Evolutionary conservation across 2,797 vertebrate genomes (phyloP).

Genomic region (Siniperca obscura): DNA sequence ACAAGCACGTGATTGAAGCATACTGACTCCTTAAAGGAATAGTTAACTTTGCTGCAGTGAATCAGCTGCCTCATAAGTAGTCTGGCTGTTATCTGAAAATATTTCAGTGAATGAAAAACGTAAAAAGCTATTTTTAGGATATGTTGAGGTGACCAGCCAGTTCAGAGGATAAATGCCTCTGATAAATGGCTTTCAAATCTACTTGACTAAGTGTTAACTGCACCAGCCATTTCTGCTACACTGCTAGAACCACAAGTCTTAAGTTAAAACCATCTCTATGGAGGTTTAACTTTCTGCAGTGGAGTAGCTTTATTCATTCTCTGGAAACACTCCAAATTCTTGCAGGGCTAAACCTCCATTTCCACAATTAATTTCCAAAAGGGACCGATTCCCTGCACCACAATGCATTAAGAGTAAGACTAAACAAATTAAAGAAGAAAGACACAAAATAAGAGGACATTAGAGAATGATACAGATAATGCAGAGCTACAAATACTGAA

Average conservation of each 20-base stretch:
- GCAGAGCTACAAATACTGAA: constrained; percentile 18
- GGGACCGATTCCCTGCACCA: background rate
- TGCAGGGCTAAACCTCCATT: constrained; percentile 33
- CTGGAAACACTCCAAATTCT: constrained; percentile 34
- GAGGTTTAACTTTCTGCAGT: constrained; percentile 25
- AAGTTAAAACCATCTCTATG: constrained; percentile 9
- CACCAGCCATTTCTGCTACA: background rate
- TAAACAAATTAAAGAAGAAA: constrained; percentile 25
- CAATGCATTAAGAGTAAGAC: constrained; percentile 12
- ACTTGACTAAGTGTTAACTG: constrained; percentile 3
- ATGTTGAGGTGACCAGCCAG: constrained; percentile 10
- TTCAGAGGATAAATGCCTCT: constrained; percentile 10
- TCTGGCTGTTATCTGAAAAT: constrained; percentile 24
- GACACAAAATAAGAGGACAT: constrained; percentile 17
- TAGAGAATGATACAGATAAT: constrained; percentile 30
- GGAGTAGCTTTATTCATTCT: constrained; percentile 24
- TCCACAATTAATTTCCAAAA: constrained; percentile 32
- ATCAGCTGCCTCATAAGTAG: constrained; percentile 22
- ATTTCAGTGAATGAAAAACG: constrained; percentile 14
- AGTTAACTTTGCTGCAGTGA: constrained; percentile 10
- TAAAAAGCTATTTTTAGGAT: constrained; percentile 28
- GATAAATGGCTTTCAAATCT: constrained; percentile 25
- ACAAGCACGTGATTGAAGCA: background rate
- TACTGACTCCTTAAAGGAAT: background rate
- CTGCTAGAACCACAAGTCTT: background rate